These are phyloP conservation scores for Galaxea fascicularis DNA, from an alignment of 92 coral and sea anemone species.

Conservation along the genomic window DNA sequence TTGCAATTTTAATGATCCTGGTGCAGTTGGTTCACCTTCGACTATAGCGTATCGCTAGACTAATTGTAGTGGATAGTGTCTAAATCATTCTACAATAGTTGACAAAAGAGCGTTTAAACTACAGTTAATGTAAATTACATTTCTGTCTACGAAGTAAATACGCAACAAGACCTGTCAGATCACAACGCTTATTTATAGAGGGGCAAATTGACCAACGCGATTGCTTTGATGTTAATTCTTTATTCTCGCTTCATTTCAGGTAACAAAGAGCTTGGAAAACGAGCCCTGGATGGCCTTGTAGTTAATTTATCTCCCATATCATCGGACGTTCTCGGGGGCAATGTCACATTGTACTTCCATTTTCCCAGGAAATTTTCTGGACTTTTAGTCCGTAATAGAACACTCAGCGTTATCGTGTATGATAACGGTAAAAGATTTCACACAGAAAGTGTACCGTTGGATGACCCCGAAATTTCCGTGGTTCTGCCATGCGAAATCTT, in stretches of 20 bases:
- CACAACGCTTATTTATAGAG: neutral
- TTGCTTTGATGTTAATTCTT: neutral
- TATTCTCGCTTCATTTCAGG: constrained; percentile 19
- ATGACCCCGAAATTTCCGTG: constrained; percentile 39
- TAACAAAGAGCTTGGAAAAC: constrained; percentile 17
- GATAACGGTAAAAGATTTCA: constrained; percentile 47
- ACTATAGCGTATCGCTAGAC: neutral
- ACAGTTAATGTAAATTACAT: constrained; percentile 62
- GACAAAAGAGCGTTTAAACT: constrained; percentile 83
- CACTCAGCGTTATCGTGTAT: constrained; percentile 44
- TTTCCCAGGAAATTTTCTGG: constrained; percentile 63
- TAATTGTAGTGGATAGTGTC: constrained; percentile 13
- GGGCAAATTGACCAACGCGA: neutral
- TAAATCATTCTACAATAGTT: constrained; percentile 23
- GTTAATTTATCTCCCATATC: constrained; percentile 45
- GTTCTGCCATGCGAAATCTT: constrained; percentile 81
- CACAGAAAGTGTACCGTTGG: constrained; percentile 40
- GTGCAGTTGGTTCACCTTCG: too few relatives aligned
- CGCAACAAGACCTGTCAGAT: constrained; percentile 2
- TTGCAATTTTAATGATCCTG: too few relatives aligned
- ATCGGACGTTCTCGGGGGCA: constrained; percentile 69
- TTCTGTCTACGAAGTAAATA: constrained; percentile 52
- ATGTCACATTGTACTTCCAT: constrained; percentile 71
- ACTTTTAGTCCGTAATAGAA: constrained; percentile 37
- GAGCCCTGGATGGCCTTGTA: constrained; percentile 24